Evolutionary conservation across 2,113 vertebrate genomes (phyloP).

Genomic region (Equus przewalskii): DNA sequence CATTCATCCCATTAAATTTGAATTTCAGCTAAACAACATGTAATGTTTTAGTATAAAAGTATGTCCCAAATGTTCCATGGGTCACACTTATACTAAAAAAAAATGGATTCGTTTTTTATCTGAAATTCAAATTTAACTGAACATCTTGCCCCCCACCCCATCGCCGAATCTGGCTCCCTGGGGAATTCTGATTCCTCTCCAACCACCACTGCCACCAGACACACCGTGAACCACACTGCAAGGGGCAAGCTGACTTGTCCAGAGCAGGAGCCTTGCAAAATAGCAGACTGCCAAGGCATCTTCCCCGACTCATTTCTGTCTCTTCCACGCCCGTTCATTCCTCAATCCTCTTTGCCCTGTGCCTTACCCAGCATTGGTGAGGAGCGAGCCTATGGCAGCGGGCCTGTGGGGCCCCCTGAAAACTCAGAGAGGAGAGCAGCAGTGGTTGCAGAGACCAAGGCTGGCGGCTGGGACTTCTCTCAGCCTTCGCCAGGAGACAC

Average conservation of each 20-base stretch:
- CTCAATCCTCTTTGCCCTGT: not conserved
- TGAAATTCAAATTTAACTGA: constrained; percentile 36
- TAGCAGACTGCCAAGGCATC: not conserved
- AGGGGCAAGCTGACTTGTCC: not conserved
- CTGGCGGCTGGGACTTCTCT: not conserved
- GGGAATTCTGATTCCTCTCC: not conserved
- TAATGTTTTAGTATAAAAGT: not conserved
- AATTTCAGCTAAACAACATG: not conserved
- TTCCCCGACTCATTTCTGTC: not conserved
- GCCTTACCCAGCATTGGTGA: not conserved
- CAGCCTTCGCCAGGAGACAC: not conserved
- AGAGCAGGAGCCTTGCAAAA: not conserved
- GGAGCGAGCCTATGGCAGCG: not conserved
- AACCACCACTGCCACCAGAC: no score
- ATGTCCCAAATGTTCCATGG: not conserved
- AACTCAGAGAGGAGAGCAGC: not conserved
- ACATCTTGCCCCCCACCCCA: not conserved
- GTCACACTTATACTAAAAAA: not conserved
- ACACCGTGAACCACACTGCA: not conserved
- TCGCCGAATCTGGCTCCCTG: not conserved
- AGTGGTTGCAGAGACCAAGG: rapidly evolving
- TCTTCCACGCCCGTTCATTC: not conserved
- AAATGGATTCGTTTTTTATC: not conserved
- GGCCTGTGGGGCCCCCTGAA: not conserved
- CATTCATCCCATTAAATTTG: not conserved